A percentile compares a stretch with the other conserved stretches of the same genome.
Evolutionary conservation across 2,113 vertebrate species (phyloP).

Genomic region (Antechinus stuartii): DNA sequence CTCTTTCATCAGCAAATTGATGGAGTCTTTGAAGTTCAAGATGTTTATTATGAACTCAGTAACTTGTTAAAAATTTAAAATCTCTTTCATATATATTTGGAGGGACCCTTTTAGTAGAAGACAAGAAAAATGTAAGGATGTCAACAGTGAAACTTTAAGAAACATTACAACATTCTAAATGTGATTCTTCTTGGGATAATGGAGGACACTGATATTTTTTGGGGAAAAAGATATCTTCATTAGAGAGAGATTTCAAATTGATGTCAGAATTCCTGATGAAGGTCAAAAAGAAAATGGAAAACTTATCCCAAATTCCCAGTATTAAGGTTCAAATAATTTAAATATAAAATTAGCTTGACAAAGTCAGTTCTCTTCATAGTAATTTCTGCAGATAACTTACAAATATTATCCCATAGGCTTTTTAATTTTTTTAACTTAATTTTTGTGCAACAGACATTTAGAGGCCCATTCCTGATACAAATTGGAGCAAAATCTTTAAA

Average conservation of each 20-base stretch:
- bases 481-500: background rate
- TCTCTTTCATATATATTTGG: conserved; percentile 17
- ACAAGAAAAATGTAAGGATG: conserved; percentile 1
- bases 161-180: background rate
- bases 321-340: background rate
- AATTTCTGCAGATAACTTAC: background rate
- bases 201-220: background rate
- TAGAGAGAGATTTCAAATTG: background rate
- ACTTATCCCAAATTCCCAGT: background rate
- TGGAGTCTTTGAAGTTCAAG: background rate
- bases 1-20: background rate
- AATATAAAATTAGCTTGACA: background rate
- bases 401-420: background rate
- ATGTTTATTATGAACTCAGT: conserved; percentile 5
- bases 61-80: conserved; percentile 34
- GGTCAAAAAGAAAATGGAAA: background rate
- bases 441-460: background rate
- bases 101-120: background rate
- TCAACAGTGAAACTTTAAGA: conserved; percentile 18
- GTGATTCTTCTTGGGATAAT: background rate
- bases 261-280: background rate
- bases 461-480: background rate
- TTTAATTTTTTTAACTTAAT: background rate
- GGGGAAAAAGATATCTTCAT: background rate
- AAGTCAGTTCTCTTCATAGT: background rate